Percentiles rank a stretch among this genome's conserved stretches.
Conservation (phyloP, 2,113 vertebrate species). For the Anarrhichthys ocellatus region DNA sequence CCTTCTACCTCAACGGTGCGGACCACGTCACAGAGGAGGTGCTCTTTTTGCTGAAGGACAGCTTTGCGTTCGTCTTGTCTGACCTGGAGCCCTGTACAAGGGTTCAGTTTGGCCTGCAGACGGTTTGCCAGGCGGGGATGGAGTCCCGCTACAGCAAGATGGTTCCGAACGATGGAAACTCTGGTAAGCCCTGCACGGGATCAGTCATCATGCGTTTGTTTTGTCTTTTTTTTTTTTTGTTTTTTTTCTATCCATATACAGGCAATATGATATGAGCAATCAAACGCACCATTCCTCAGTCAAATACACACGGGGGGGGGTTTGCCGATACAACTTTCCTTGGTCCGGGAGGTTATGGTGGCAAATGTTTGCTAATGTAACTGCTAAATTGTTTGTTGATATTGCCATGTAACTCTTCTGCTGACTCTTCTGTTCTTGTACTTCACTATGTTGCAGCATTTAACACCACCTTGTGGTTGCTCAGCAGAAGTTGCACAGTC, state of each 20-base stretch:
- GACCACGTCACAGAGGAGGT: slow-evolving; percentile 49
- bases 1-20: slow-evolving; percentile 63
- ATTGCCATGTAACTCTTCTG: background rate
- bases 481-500: background rate
- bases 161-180: slow-evolving; percentile 68
- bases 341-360: background rate
- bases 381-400: background rate
- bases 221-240: background rate
- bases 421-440: too few species aligned
- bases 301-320: background rate
- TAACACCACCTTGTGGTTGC: background rate
- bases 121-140: slow-evolving; percentile 64
- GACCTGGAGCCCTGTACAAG: slow-evolving; percentile 72
- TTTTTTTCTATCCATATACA: background rate
- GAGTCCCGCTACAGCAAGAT: slow-evolving; percentile 68
- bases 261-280: background rate
- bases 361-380: background rate
- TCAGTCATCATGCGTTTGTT: background rate
- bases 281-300: background rate
- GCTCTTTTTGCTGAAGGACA: slow-evolving; percentile 17
- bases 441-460: background rate
- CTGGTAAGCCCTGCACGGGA: slow-evolving; percentile 42
- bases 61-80: slow-evolving; percentile 42
- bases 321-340: background rate
- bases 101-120: slow-evolving; percentile 76